Evolutionary conservation across 2,888 invertebrate species (phyloP), one percentile per base, ranked within the genome.

Genomic region (Anodontia alba): DNA sequence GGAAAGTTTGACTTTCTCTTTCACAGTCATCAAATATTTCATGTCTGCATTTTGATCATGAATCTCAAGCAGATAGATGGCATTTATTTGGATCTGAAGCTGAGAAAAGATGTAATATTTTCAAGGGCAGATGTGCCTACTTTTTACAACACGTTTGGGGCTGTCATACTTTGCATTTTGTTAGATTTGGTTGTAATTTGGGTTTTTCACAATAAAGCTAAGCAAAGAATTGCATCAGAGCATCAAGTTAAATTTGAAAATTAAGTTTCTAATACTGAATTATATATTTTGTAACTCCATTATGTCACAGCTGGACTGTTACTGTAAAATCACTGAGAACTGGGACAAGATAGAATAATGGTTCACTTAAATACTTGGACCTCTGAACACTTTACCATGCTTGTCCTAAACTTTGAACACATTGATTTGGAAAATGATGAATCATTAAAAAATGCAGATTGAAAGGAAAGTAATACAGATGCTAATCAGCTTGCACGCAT

Each of bases 21-120:
- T 33, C 94, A 94, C 85, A 93, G 94, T 75, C 94, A 94, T 78
- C 94, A 94, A 86, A 84, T 94, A 57, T 94, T 94, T 81, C 94
- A 94, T 82, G 87, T 94, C 29, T 93, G 91, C 80, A 94, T 94
- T 72, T 89, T 92, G 80, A 89, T 93, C 84, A 92, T 91, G 43
- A 93, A 93, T 1, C 87, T 90, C 38, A 90, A 89, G 46, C 93
- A 94, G 83, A 84, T 94, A 72, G 93, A 94, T 81, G 93, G 90
- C 2, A 90, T 94, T 66, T 90, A 91, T 71, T 68, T 89, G n/a
- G 94, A 94, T 81, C 91, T 93, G 68, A 81, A 88, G 5, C 78
- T 80, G 29, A 85, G 89, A 33, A 79, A 84, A 20, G 79, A 81
- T 20, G 66, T 84, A n/a, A 83, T 93, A 20, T 78, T 89, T 33